Conservation (phyloP, 1,140 invertebrate genomes). For the Drosophila gunungcola region DNA sequence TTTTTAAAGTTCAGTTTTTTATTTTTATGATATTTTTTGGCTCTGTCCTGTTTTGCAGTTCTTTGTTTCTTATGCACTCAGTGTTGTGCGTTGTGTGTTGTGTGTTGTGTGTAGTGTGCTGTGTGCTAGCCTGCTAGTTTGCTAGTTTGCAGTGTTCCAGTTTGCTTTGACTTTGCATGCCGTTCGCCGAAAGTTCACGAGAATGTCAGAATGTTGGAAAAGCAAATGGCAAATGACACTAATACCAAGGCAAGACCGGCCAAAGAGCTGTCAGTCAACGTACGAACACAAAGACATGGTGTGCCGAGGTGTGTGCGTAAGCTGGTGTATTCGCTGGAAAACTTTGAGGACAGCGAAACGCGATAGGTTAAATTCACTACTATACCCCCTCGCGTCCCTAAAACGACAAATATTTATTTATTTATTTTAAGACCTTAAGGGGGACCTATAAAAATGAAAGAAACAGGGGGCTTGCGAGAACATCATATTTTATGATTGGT, state of each 20-base stretch:
- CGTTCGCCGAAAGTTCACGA: constrained; percentile 53
- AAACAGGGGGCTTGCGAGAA: too few relatives aligned
- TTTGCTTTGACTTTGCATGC: constrained; percentile 55
- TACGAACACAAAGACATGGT: constrained; percentile 37
- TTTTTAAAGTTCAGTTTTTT: constrained; percentile 28
- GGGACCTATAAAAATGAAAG: too few relatives aligned
- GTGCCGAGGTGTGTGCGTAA: background rate
- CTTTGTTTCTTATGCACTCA: constrained; percentile 32
- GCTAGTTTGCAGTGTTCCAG: background rate
- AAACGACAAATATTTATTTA: too few relatives aligned
- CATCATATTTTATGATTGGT: too few relatives aligned
- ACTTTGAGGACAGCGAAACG: constrained; percentile 4
- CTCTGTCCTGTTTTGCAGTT: constrained; percentile 5
- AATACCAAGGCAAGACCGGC: constrained; percentile 51
- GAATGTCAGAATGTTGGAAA: constrained; percentile 53
- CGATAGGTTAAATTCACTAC: background rate
- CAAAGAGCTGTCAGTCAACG: constrained; percentile 67
- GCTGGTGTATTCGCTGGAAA: constrained; percentile 1
- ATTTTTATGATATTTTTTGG: constrained; percentile 40
- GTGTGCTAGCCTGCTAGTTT: constrained; percentile 14
- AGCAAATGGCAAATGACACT: constrained; percentile 70
- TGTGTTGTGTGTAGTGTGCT: constrained; percentile 3
- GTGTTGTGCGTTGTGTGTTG: constrained; percentile 21
- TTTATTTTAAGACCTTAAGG: too few relatives aligned
- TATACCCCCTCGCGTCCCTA: too few relatives aligned